phyloP scores from a whole-genome alignment of 2,113 vertebrate genomes.

The Crypturellus undulatus region DNA sequence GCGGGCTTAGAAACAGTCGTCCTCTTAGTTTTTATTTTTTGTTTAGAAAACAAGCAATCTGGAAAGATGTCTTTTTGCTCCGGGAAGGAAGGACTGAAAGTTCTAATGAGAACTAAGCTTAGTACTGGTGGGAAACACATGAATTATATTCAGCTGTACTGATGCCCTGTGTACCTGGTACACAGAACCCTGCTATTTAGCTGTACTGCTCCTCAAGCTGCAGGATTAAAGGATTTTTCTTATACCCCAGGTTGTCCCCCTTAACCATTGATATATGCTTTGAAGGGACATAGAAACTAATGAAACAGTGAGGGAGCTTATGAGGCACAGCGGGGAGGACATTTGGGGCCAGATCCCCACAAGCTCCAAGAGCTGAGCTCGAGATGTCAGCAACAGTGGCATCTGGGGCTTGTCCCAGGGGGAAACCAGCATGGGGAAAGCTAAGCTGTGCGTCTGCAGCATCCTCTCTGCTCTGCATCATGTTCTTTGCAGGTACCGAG shows the following conservation, averaged over 20 bases:
- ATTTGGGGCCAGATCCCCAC: not conserved
- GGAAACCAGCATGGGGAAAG: rapidly evolving
- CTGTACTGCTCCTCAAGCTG: not conserved
- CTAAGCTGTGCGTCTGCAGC: not conserved
- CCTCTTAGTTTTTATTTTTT: slow-evolving; percentile 18
- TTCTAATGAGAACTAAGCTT: slow-evolving; percentile 12
- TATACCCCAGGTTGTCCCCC: not conserved
- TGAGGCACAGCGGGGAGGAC: not conserved
- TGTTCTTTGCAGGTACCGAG: rapidly evolving
- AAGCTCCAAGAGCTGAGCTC: not conserved
- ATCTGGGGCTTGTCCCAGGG: not conserved
- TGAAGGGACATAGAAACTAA: not conserved
- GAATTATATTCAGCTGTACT: not conserved
- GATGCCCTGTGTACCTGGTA: not conserved
- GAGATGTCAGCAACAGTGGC: not conserved
- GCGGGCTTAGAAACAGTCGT: slow-evolving; percentile 46
- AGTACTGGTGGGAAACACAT: not conserved
- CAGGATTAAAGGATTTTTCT: not conserved
- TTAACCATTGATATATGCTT: not conserved
- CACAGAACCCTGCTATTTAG: not conserved
- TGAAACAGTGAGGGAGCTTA: not conserved
- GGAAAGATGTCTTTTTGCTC: slow-evolving; percentile 19
- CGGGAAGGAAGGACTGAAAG: slow-evolving; percentile 10
- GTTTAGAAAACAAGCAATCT: slow-evolving; percentile 51
- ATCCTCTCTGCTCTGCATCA: rapidly evolving